phyloP scores from a whole-genome alignment of 2,797 vertebrate genomes.

The Notoglanidium macrostoma region DNA sequence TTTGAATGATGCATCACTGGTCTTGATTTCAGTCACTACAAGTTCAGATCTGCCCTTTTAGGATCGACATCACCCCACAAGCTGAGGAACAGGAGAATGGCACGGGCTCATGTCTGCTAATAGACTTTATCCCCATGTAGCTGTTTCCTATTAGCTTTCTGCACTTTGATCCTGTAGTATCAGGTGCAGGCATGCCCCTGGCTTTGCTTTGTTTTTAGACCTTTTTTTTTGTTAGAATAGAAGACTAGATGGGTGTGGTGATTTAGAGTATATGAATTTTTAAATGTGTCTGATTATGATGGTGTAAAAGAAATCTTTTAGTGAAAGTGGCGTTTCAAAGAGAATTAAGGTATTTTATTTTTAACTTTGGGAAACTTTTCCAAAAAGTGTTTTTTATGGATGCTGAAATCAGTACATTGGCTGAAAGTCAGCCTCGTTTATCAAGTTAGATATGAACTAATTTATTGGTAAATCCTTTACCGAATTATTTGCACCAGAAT shows the following conservation, averaged over 20 bases:
- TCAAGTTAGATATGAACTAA: background rate
- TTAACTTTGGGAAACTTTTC: background rate
- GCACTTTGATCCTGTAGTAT: conserved; percentile 2
- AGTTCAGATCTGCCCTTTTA: conserved; percentile 72
- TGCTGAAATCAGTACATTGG: background rate
- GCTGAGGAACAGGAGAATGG: conserved; percentile 71
- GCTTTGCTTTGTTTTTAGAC: background rate
- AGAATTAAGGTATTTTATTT: background rate
- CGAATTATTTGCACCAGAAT: background rate
- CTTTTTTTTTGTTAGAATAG: background rate
- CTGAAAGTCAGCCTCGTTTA: background rate
- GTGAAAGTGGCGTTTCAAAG: background rate
- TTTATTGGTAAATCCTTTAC: background rate
- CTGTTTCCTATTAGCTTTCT: background rate
- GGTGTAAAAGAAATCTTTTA: background rate
- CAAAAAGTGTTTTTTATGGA: background rate
- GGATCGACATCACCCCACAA: conserved; percentile 76
- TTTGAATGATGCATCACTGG: conserved; percentile 65
- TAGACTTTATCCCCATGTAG: conserved; percentile 13
- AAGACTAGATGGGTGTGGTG: background rate
- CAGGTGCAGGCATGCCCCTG: background rate
- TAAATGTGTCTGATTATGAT: background rate
- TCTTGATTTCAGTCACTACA: conserved; percentile 78
- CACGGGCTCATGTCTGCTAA: background rate
- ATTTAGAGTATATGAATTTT: background rate